phyloP scores from a whole-genome alignment of 2,888 invertebrate species.

The Hecatera dysodea region DNA sequence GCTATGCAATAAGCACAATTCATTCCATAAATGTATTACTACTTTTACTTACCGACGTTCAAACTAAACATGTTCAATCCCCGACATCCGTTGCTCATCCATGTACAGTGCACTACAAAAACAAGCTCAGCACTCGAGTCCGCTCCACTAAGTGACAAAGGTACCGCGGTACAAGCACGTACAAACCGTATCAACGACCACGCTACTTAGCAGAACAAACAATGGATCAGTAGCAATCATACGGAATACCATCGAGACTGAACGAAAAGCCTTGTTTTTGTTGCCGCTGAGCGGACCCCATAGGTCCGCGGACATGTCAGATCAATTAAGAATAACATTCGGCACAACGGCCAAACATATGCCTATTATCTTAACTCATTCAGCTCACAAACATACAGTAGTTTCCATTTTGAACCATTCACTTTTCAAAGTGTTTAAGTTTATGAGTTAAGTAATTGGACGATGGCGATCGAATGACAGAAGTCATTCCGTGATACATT shows the following conservation, averaged over 20 bases:
- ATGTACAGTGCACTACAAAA: slow-evolving; percentile 64
- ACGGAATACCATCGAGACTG: slow-evolving; percentile 72
- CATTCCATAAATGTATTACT: not conserved
- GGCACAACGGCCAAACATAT: slow-evolving; percentile 63
- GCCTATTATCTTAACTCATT: slow-evolving; percentile 58
- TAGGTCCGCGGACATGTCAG: slow-evolving; percentile 80
- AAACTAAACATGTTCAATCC: slow-evolving; percentile 27
- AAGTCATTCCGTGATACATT: slow-evolving; percentile 33
- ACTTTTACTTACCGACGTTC: not conserved
- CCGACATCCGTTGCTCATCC: slow-evolving; percentile 53
- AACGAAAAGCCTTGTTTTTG: slow-evolving; percentile 75
- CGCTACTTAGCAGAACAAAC: slow-evolving; percentile 87
- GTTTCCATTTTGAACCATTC: slow-evolving; percentile 47
- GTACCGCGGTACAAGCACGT: slow-evolving; percentile 82
- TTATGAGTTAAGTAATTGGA: slow-evolving; percentile 52
- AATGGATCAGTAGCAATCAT: slow-evolving; percentile 83
- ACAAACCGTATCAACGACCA: slow-evolving; percentile 76
- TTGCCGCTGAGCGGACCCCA: slow-evolving; percentile 75
- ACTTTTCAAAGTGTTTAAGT: slow-evolving; percentile 45
- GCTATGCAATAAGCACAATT: too few species aligned
- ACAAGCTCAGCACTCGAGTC: slow-evolving; percentile 61
- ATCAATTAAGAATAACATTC: slow-evolving; percentile 83
- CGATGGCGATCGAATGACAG: slow-evolving; percentile 35
- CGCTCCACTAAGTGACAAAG: slow-evolving; percentile 83
- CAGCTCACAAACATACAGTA: slow-evolving; percentile 48